A percentile compares a stretch with the other conserved stretches of the same genome.
Conservation (phyloP, 2,888 invertebrate genomes). For the Esperia sulphurella region DNA sequence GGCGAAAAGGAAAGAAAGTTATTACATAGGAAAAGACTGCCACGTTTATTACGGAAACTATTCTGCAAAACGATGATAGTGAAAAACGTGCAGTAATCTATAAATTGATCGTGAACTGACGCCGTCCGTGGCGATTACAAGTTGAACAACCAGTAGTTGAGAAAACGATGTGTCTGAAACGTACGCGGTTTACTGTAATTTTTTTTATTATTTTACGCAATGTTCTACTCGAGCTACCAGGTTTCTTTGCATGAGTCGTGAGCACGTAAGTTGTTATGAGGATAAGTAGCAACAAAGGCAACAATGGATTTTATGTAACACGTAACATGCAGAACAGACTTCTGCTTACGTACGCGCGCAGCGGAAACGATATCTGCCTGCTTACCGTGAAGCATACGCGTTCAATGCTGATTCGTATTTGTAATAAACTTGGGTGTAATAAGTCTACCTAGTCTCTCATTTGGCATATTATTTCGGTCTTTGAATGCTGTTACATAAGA, state of each 20-base stretch:
- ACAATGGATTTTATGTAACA: constrained; percentile 59
- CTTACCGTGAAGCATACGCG: constrained; percentile 43
- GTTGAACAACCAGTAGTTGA: neutral
- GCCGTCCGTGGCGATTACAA: neutral
- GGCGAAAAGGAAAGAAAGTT: too few species aligned
- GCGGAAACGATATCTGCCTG: constrained; percentile 50
- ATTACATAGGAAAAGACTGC: neutral
- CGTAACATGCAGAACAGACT: constrained; percentile 11
- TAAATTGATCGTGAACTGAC: neutral
- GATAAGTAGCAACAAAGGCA: constrained; percentile 25
- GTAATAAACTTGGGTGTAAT: too few species aligned
- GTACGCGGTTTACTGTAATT: neutral
- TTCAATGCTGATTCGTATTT: constrained; percentile 24
- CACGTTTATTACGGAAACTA: too few species aligned
- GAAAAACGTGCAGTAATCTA: neutral
- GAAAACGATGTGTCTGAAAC: neutral
- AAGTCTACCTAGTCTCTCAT: too few species aligned
- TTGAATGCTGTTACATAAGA: too few species aligned
- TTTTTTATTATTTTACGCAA: neutral
- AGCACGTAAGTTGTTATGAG: constrained; percentile 13
- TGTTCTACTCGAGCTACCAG: neutral
- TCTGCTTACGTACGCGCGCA: constrained; percentile 34
- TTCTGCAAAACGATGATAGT: neutral
- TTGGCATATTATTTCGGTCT: too few species aligned
- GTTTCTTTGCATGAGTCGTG: neutral